Evolutionary conservation across 2,797 vertebrate species (phyloP), one percentile per base, ranked within the genome.

Genomic region (Orestias chungarensis): DNA sequence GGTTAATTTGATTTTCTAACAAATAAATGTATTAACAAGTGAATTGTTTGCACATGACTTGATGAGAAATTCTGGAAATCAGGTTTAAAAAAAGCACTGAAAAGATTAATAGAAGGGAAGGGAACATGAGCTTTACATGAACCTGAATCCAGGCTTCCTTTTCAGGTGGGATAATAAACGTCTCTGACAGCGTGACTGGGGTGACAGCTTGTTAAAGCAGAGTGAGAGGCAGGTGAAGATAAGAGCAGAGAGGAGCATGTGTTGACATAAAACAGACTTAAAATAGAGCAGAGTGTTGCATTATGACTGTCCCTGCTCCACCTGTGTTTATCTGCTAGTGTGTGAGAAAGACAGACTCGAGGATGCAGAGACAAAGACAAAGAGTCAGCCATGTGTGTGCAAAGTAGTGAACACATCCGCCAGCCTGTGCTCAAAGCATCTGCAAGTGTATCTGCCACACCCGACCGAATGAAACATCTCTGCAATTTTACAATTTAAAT

Each of bases 321-420:
- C 82, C 88, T 91, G 89, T 14, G 75, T 83, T 78, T 64, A 59
- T 40, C 61, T 65, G 76, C 54, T 67, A 59, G 54, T 76, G 62
- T 73, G 64, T 65, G 46, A 57, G 50, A 52, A 40, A 73, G 75
- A 86, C 66, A 80, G 78, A 78, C 57, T 80, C 35, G 11, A 71
- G 82, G 47, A 89, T 84, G 82, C 80, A 67, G 71, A 87, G n/a
- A 89, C 74, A 84, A 84, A 84, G 81, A 82, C 44, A 35, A 74
- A 76, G 74, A 85, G 61, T 78, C 82, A 89, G 66, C 79, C 90
- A 87, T 88, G 87, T 88, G 87, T 88, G 86, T 81, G 86, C 78
- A 88, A 84, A 88, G 88, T 76, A 81, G 78, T 77, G 85, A 87
- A 83, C 78, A 54, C 80, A 86, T 86, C 81, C 29, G 70, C 29